These are phyloP conservation scores for Saccostrea cuccullata DNA, from an alignment of 1,140 invertebrate genomes.

Conservation along the genomic window DNA sequence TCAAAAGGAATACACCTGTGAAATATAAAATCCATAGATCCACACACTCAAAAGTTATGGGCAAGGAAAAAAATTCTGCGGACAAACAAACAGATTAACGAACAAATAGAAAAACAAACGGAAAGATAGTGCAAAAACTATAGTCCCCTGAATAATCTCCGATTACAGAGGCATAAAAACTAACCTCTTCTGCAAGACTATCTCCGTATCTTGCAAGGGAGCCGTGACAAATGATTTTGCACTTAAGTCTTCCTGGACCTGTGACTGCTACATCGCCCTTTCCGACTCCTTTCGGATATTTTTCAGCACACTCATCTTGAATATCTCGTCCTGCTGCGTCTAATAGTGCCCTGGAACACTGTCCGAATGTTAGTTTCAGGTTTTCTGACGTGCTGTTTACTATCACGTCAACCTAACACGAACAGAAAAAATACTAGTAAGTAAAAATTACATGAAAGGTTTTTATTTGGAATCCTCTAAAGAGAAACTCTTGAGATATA, in stretches of 20 bases:
- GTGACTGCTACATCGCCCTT: constrained; percentile 62
- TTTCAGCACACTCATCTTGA: constrained; percentile 62
- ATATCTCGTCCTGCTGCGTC: constrained; percentile 56
- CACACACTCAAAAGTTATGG: too few species aligned
- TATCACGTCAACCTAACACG: constrained; percentile 66
- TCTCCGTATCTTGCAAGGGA: constrained; percentile 11
- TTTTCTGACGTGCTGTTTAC: constrained; percentile 60
- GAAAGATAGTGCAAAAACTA: too few species aligned
- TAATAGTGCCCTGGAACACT: constrained; percentile 60
- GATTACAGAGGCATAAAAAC: too few species aligned
- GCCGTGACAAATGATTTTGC: constrained; percentile 63
- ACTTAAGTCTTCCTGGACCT: constrained; percentile 59
- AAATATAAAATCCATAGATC: too few species aligned
- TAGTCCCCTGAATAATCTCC: too few species aligned
- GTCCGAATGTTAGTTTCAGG: constrained; percentile 59
- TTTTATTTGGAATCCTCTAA: too few species aligned
- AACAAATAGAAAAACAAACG: too few species aligned
- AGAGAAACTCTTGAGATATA: too few species aligned
- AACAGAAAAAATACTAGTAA: not conserved
- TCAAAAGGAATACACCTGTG: too few species aligned
- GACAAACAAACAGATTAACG: too few species aligned
- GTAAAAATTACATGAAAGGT: too few species aligned
- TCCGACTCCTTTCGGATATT: constrained; percentile 64
- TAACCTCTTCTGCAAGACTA: constrained; percentile 38
- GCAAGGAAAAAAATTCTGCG: too few species aligned